Base-by-base conservation (phyloP, 2,797 vertebrate species). In the Pseudocheirus occidentalis region DNA sequence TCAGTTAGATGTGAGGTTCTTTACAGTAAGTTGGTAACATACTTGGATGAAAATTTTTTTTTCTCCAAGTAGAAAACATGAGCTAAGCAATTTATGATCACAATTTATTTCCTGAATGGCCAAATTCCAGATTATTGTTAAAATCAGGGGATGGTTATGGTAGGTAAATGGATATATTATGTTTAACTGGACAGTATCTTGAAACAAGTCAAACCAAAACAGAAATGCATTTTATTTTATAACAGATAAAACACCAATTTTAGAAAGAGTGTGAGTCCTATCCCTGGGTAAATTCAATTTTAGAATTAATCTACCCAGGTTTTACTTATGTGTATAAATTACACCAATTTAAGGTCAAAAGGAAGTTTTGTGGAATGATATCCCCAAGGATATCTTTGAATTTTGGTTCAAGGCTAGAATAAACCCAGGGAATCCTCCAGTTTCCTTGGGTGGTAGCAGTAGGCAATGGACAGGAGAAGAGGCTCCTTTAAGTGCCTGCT, bases 271-370 rank as follows among this genome's bases (percentile, higher is more conserved):
- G 92, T 92, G 40, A 18, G 29, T 1, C 40, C 31, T 18, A 90
- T 81, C 94, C 21, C 91, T 90, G 57, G 55, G 94, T 96, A n/a
- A 66, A 66, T 66, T 66, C 59, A n/a, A 34, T 66, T 66, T 18
- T 97, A 81, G 90, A 66, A 96, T 93, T 95, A 96, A 94, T 5
- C 9, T 93, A 53, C 34, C 1, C 56, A 62, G 29, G 5, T 90
- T 95, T 92, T 66, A 46, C 81, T 94, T 91, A 94, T 24, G 11
- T 90, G 53, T 3, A 91, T 91, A 24, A 95, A 53, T 27, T 73
- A 73, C 14, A 52, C 4, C 92, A 94, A 89, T 91, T 66, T n/a
- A 66, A 66, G 31, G 11, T 29, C 29, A 59, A 31, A 59, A 12
- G 29, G 58, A 73, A 6, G 46, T 56, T 94, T 96, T 95, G 89